Evolutionary conservation across 2,113 vertebrate genomes (phyloP).

Genomic region (Xiphorhynchus elegans): DNA sequence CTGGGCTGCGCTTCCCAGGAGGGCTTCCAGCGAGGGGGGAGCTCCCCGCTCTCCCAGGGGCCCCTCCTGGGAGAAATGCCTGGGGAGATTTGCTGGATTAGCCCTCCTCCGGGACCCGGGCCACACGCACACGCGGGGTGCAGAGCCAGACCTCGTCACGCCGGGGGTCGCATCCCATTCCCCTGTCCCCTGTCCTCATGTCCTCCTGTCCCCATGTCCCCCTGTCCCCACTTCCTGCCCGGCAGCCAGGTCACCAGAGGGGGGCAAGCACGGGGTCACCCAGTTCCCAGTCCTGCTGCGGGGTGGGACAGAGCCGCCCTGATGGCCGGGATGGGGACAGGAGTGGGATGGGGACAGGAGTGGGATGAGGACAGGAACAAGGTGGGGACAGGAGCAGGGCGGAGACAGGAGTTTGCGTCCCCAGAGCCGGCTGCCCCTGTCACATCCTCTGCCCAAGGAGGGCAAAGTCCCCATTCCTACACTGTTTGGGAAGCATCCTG

Average conservation of each 20-base stretch:
- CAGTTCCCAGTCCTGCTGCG: neutral
- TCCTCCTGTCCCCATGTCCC: neutral
- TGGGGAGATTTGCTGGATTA: neutral
- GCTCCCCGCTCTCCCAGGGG: neutral
- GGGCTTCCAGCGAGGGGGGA: neutral
- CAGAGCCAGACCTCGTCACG: neutral
- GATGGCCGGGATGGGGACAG: neutral
- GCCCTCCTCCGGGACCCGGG: neutral
- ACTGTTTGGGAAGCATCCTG: neutral
- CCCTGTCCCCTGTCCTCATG: neutral
- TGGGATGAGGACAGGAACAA: neutral
- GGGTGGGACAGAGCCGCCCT: neutral
- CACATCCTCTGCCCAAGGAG: neutral
- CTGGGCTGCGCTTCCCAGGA: conserved; percentile 34
- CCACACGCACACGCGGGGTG: neutral
- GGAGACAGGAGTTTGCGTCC: neutral
- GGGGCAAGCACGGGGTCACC: fast-evolving
- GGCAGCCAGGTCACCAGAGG: fast-evolving
- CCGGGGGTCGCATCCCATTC: neutral
- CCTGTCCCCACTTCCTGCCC: neutral
- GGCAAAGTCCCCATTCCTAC: neutral
- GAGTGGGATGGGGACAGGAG: neutral
- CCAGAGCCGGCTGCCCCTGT: neutral
- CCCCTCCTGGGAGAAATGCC: conserved; percentile 10
- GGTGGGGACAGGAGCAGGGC: neutral